Base-by-base conservation (phyloP, 1,140 invertebrate genomes). In the Mylabris phalerata region DNA sequence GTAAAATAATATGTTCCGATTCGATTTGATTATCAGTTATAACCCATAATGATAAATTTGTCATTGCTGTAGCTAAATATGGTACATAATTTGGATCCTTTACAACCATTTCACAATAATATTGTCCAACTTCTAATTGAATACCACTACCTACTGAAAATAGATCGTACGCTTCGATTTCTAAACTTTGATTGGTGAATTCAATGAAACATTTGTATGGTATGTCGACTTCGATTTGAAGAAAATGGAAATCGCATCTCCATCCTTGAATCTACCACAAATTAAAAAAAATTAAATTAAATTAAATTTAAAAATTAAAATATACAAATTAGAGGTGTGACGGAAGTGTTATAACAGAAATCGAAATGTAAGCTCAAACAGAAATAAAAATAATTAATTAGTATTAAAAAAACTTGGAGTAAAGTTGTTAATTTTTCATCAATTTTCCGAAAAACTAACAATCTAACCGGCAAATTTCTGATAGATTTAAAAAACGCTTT, bases 81-180 rank as follows among this genome's bases (percentile, higher is more conserved):
- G 32, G 7, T 32, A 32, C 32, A 32, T 32, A 32, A 41, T 61
- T 62, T 32, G 43, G n/a, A 9, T 51, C 62, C 11, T 55, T 42
- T 27, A 64, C 54, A 7, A 61, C 55, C 13, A 73, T 55, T 52
- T 69, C 61, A 52, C 72, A 73, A n/a, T 63, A 62, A 58, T 73
- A 73, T 48, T 65, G 65, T 19, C 71, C 71, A 61, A 65, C 65
- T 49, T 69, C 59, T 0, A 60, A 59, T 32, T 69, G 61, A 61
- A 71, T 72, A 54, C 62, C 64, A 45, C 60, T 71, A 7, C 62
- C 48, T 25, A 71, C 60, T 25, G 60, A 60, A 50, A 70, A 73
- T 9, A 73, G 38, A 43, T 64, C 49, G 7, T 63, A 32, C 10
- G 59, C 51, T 7, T 60, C 51, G 11, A 71, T 58, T 3, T 51